Base-by-base conservation (phyloP, 2,113 vertebrate genomes). In the Pao palembangensis region DNA sequence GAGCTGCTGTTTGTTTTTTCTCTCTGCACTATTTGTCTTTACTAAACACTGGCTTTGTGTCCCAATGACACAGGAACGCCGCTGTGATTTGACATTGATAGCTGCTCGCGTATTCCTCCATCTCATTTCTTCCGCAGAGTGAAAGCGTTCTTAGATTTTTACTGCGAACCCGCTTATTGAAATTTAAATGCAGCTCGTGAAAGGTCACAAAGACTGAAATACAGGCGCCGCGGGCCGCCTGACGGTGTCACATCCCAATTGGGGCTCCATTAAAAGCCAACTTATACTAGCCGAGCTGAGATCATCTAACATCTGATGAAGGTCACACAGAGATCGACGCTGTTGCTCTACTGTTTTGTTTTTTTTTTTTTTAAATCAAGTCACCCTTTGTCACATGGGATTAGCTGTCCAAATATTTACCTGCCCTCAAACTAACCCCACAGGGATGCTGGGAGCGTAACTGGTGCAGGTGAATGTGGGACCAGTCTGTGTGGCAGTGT, bases 401-500 rank as follows among this genome's bases (percentile, higher is more conserved):
- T 38, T 12, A 3, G 34, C 34, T 38, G 11, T 38, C 2, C 34
- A 38, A 38, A 38, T 38, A 12, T 38, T 38, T 38, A 38, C 34
- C 34, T 38, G 34, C 34, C 8, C 34, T 8, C 8, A 11, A 38
- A 3, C 34, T 2, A 38, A 38, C 3, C 34, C 47, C 19, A 6
- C 31, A 8, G 48, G 34, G 23, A 56, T 46, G 1, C 57, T 31
- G 17, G 1, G 66, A 28, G 50, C 7, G 25, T 8, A 6, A 34
- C 55, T 31, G 38, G 62, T 34, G 54, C 19, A 44, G 57, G 69
- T 51, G 48, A 13, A 46, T 76, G 4, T 49, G 41, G 49, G 19
- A 34, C n/a, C 0, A 48, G 11, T 28, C 75, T 78, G 81, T 70
- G 80, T 79, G 86, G 80, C 75, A 61, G 60, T 78, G 61, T 81